phyloP scores from a whole-genome alignment of 2,888 invertebrate species.

The Empis livida region DNA sequence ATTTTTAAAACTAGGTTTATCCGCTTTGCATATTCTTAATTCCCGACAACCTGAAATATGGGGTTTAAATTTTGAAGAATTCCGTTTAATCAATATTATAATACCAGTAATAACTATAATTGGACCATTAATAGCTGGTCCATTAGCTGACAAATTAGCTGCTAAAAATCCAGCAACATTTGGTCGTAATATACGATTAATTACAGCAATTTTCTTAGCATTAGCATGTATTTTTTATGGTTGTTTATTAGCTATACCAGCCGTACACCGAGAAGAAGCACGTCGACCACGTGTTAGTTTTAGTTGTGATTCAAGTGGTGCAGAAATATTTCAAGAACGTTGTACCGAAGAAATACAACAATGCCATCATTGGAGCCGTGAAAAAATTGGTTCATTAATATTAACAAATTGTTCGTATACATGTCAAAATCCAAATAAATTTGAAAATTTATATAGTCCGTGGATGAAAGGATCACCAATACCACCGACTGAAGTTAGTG shows the following conservation, averaged over 20 bases:
- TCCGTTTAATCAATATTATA: constrained; percentile 62
- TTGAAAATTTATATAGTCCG: constrained; percentile 30
- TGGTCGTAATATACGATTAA: constrained; percentile 51
- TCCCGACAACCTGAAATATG: constrained; percentile 42
- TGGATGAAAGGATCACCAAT: constrained; percentile 28
- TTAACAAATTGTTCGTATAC: constrained; percentile 59
- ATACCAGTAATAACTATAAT: constrained; percentile 67
- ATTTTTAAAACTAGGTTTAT: constrained; percentile 49
- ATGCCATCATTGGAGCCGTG: constrained; percentile 53
- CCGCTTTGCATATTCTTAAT: constrained; percentile 70
- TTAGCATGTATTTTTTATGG: constrained; percentile 57
- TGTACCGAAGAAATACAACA: constrained; percentile 48
- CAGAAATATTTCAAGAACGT: constrained; percentile 57
- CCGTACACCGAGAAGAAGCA: constrained; percentile 46
- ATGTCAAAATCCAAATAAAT: constrained; percentile 41
- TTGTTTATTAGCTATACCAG: constrained; percentile 51
- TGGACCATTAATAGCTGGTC: constrained; percentile 64
- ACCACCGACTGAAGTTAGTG: constrained; percentile 27
- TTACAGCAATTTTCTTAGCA: constrained; percentile 54
- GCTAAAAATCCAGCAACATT: constrained; percentile 33
- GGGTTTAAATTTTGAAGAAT: constrained; percentile 61
- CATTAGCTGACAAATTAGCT: constrained; percentile 52
- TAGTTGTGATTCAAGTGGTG: constrained; percentile 56
- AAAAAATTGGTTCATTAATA: constrained; percentile 49
- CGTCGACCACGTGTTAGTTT: constrained; percentile 50